These are phyloP conservation scores for Sitobion miscanthi DNA, from an alignment of 1,140 invertebrate species.

Conservation along the genomic window DNA sequence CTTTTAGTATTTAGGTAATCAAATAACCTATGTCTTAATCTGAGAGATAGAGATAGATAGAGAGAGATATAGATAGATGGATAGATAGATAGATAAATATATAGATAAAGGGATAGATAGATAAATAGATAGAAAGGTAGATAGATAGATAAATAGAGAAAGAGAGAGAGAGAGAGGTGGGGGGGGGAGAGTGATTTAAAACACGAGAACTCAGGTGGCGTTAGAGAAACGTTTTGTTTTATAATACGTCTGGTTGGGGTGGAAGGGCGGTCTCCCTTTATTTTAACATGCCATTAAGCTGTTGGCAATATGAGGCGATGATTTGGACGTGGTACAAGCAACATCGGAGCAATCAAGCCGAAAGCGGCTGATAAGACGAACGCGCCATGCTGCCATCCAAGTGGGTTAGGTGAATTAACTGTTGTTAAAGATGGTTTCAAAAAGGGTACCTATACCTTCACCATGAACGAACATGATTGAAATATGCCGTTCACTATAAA, in stretches of 20 bases:
- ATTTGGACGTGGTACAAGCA: background rate
- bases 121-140: too few species aligned
- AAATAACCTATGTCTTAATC: background rate
- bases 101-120: background rate
- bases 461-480: background rate
- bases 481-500: background rate
- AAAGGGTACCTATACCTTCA: background rate
- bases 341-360: conserved; percentile 21
- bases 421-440: background rate
- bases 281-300: conserved; percentile 37
- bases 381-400: background rate
- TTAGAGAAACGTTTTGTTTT: background rate
- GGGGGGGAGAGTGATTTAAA: background rate
- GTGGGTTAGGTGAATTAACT: background rate
- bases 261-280: background rate
- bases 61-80: background rate
- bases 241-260: background rate
- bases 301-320: background rate
- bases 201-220: background rate
- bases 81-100: too few species aligned
- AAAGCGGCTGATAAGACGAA: conserved; percentile 27
- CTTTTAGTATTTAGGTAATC: background rate
- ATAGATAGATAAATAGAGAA: too few species aligned
- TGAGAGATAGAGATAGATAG: background rate
- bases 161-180: too few species aligned